Evolutionary conservation across 2,888 invertebrate species (phyloP).

Genomic region (Xylocampa areola): DNA sequence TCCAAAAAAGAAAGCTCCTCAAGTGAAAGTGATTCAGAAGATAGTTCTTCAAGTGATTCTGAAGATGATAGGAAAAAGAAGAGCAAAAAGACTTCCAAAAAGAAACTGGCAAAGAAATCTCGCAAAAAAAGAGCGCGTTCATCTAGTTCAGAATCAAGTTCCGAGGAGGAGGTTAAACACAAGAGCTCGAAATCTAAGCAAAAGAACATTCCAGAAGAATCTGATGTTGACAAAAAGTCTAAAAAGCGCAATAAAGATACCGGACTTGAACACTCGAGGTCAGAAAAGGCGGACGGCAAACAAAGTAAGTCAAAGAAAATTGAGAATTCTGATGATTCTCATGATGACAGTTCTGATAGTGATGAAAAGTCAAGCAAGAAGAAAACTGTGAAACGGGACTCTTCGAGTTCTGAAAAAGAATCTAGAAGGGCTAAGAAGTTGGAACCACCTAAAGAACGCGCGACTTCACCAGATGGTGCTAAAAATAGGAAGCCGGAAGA

Average conservation of each 20-base stretch:
- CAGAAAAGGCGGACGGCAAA: constrained; percentile 79
- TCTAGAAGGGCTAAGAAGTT: constrained; percentile 78
- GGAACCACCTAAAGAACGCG: constrained; percentile 79
- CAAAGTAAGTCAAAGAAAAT: constrained; percentile 78
- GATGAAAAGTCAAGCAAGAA: constrained; percentile 89
- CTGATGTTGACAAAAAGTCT: constrained; percentile 82
- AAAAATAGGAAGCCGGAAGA: constrained; percentile 82
- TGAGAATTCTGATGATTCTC: constrained; percentile 83
- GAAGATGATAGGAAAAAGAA: constrained; percentile 88
- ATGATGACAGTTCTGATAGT: constrained; percentile 83
- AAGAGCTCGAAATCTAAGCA: constrained; percentile 84
- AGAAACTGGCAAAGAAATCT: constrained; percentile 84
- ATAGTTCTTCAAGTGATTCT: constrained; percentile 86
- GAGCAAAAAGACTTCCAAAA: constrained; percentile 85
- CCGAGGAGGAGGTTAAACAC: constrained; percentile 86
- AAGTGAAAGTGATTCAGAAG: constrained; percentile 87
- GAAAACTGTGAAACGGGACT: constrained; percentile 83
- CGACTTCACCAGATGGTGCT: constrained; percentile 76
- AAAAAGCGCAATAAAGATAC: constrained; percentile 82
- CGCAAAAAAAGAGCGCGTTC: constrained; percentile 85
- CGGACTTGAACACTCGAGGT: constrained; percentile 75
- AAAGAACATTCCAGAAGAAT: constrained; percentile 86
- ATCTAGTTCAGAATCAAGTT: constrained; percentile 87
- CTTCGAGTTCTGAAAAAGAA: constrained; percentile 85
- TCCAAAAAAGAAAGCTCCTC: constrained; percentile 85